These are phyloP conservation scores for Sphaerolaimus hirsutus DNA, from an alignment of 2,888 invertebrate species.

Conservation along the genomic window DNA sequence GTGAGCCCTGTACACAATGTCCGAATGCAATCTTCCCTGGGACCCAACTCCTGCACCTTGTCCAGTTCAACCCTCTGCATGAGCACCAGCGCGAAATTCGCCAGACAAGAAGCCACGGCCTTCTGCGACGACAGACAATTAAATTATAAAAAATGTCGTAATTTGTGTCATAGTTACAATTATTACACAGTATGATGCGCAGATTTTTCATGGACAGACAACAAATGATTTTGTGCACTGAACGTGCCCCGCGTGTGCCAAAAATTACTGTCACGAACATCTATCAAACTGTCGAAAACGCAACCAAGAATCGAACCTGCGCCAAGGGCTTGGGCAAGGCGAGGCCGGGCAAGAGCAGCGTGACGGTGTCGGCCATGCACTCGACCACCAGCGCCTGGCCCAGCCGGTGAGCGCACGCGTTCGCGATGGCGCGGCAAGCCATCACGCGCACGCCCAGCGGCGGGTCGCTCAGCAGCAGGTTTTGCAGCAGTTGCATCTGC, in stretches of 20 bases:
- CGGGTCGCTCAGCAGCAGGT: conserved; percentile 30
- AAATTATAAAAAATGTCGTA: not conserved
- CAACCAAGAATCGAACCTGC: no score
- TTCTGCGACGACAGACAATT: conserved; percentile 6
- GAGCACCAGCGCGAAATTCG: conserved; percentile 15
- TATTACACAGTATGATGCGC: no score
- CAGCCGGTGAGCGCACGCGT: conserved; percentile 45
- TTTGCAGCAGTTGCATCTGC: conserved; percentile 28
- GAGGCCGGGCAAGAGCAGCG: not conserved
- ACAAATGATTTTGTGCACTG: no score
- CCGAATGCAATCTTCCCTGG: not conserved
- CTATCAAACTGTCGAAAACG: no score
- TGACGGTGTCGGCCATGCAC: not conserved
- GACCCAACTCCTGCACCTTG: not conserved
- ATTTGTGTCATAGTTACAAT: no score
- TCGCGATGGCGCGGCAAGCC: conserved; percentile 49
- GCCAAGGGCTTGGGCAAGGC: no score
- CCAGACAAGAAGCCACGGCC: conserved; percentile 13
- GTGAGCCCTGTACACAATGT: not conserved
- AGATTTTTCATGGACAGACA: no score
- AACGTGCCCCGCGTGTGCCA: no score
- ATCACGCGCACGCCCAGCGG: conserved; percentile 49
- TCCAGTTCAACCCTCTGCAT: conserved; percentile 4
- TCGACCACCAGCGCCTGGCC: conserved; percentile 1
- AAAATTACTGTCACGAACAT: no score